phyloP scores from a whole-genome alignment of 2,797 vertebrate genomes.

The Channallabes apus region DNA sequence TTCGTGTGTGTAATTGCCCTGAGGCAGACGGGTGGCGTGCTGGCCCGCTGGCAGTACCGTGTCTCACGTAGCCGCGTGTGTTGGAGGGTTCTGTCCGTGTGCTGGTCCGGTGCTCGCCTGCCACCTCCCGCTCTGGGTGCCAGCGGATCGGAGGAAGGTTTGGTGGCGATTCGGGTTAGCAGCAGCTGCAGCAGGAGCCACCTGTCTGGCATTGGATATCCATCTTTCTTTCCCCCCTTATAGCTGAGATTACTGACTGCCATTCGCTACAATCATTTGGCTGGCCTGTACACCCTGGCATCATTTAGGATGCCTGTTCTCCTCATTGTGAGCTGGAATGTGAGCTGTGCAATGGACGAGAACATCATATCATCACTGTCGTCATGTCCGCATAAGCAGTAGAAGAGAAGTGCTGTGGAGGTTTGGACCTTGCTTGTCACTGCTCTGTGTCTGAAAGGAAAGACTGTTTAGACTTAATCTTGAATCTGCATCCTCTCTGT shows the following conservation, averaged over 20 bases:
- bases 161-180: conserved; percentile 81
- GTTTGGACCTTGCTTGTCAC: conserved; percentile 57
- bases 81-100: conserved; percentile 77
- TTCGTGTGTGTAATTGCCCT: conserved; percentile 57
- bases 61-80: conserved; percentile 77
- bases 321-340: conserved; percentile 55
- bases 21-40: conserved; percentile 71
- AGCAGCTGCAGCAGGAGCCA: conserved; percentile 50
- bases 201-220: conserved; percentile 57
- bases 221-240: conserved; percentile 22
- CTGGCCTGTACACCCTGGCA: conserved; percentile 52
- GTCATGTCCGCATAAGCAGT: conserved; percentile 40
- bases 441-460: conserved; percentile 55
- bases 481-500: conserved; percentile 7
- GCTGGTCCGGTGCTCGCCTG: conserved; percentile 73
- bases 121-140: conserved; percentile 72
- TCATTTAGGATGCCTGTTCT: conserved; percentile 59
- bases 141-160: conserved; percentile 80
- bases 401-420: conserved; percentile 40
- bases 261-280: conserved; percentile 45
- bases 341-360: conserved; percentile 55
- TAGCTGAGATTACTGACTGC: conserved; percentile 37
- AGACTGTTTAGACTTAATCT: conserved; percentile 34
- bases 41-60: conserved; percentile 77
- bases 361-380: conserved; percentile 47